phyloP scores from a whole-genome alignment of 2,888 invertebrate species.

The Belgica antarctica region DNA sequence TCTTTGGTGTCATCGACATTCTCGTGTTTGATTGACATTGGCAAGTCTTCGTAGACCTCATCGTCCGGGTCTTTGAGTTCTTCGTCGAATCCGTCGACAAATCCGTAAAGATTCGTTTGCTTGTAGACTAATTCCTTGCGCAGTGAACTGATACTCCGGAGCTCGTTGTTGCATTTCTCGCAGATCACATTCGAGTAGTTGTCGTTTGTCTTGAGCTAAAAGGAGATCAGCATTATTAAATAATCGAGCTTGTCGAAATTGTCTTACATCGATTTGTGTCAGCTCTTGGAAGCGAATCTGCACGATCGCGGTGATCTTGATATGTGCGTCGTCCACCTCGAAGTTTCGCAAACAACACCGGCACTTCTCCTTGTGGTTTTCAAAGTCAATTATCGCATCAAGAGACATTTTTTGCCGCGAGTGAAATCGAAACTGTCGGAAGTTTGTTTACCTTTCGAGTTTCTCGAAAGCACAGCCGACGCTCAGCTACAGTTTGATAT shows the following conservation, averaged over 20 bases:
- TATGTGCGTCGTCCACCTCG: constrained; percentile 21
- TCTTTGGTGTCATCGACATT: background rate
- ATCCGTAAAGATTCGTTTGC: background rate
- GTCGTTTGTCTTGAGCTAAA: constrained; percentile 21
- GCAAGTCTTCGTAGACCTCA: background rate
- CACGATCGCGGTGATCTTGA: constrained; percentile 19
- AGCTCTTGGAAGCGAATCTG: background rate
- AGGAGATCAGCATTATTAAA: background rate
- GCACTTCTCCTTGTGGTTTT: constrained; percentile 17
- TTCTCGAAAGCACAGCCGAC: too few species aligned
- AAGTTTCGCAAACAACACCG: constrained; percentile 21
- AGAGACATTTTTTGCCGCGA: too few species aligned
- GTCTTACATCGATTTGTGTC: background rate
- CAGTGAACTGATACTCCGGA: background rate
- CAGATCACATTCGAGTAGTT: constrained; percentile 29
- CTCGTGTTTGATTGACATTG: background rate
- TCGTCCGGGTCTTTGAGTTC: background rate
- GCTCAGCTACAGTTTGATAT: too few species aligned
- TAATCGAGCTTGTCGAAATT: background rate
- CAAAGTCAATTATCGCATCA: constrained; percentile 9
- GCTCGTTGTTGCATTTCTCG: constrained; percentile 22
- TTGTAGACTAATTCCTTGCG: constrained; percentile 24
- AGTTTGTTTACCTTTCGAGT: too few species aligned
- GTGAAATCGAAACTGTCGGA: too few species aligned
- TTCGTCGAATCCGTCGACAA: background rate